Conservation (phyloP, 2,797 vertebrate genomes). For the Gastrophryne carolinensis region DNA sequence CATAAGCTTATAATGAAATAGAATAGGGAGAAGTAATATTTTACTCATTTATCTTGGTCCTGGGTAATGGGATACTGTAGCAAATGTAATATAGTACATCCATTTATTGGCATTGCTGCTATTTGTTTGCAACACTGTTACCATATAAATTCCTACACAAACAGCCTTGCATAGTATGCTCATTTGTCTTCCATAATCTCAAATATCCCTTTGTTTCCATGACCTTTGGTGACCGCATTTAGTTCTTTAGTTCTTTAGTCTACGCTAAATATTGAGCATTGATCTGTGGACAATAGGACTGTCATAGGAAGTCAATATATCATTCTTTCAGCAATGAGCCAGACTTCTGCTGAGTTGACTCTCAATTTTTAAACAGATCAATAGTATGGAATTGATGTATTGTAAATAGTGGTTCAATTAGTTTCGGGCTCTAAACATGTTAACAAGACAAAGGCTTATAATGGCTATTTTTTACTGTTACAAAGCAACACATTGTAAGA, state of each 20-base stretch:
- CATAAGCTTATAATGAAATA: too few relatives aligned
- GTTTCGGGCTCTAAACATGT: constrained; percentile 72
- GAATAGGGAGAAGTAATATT: background rate
- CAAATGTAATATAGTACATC: background rate
- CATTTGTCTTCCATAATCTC: constrained; percentile 69
- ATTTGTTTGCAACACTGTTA: constrained; percentile 48
- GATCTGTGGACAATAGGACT: constrained; percentile 82
- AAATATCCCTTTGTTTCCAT: constrained; percentile 69
- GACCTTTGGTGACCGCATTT: constrained; percentile 75
- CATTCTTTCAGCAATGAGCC: constrained; percentile 88
- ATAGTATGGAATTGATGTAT: constrained; percentile 77
- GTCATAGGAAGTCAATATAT: constrained; percentile 90
- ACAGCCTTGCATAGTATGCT: constrained; percentile 72
- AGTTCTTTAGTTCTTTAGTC: constrained; percentile 80
- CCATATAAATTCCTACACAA: constrained; percentile 61
- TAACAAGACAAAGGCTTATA: constrained; percentile 61
- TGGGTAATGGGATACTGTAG: background rate
- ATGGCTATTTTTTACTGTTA: background rate
- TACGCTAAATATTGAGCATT: constrained; percentile 73
- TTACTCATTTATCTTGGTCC: background rate
- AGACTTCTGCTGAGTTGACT: constrained; percentile 73
- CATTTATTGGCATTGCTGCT: background rate
- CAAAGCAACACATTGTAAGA: background rate
- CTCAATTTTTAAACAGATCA: constrained; percentile 78
- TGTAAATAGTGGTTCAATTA: constrained; percentile 87